Percentiles rank a stretch among this genome's conserved stretches.
These are phyloP conservation scores for Rallus crepitans DNA, from an alignment of 2,797 vertebrate species.

Conservation along the genomic window DNA sequence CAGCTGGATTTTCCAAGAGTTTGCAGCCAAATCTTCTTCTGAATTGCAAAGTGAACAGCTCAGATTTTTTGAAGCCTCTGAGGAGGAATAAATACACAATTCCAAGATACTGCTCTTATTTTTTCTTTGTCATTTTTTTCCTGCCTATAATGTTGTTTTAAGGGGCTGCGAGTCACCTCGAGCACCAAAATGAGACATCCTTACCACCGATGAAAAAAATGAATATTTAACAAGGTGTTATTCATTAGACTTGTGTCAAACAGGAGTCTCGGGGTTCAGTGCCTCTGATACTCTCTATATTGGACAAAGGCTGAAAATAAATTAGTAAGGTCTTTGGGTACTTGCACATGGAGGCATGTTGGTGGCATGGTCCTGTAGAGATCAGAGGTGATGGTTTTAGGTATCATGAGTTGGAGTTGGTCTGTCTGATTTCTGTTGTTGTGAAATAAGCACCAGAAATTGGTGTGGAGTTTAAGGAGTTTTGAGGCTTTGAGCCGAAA, in stretches of 20 bases:
- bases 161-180: not conserved
- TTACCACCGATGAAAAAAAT: not conserved
- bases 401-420: not conserved
- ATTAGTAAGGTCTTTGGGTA: not conserved
- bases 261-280: not conserved
- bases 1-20: constrained; percentile 28
- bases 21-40: constrained; percentile 35
- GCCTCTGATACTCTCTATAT: not conserved
- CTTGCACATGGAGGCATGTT: rapidly evolving
- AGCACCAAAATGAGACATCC: not conserved
- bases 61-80: constrained; percentile 41
- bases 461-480: rapidly evolving
- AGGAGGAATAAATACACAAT: constrained; percentile 35
- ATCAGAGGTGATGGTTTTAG: not conserved
- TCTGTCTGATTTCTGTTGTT: rapidly evolving
- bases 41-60: constrained; percentile 58
- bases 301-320: not conserved
- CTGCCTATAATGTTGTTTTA: not conserved
- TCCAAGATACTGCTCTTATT: not conserved
- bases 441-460: not conserved
- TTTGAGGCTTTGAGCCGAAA: not conserved
- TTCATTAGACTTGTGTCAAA: not conserved
- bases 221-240: not conserved
- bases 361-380: rapidly evolving
- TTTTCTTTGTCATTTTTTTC: not conserved